Percentiles rank a stretch among this genome's conserved stretches.
Evolutionary conservation across 2,888 invertebrate genomes (phyloP).

Genomic region (Acronicta aceris): DNA sequence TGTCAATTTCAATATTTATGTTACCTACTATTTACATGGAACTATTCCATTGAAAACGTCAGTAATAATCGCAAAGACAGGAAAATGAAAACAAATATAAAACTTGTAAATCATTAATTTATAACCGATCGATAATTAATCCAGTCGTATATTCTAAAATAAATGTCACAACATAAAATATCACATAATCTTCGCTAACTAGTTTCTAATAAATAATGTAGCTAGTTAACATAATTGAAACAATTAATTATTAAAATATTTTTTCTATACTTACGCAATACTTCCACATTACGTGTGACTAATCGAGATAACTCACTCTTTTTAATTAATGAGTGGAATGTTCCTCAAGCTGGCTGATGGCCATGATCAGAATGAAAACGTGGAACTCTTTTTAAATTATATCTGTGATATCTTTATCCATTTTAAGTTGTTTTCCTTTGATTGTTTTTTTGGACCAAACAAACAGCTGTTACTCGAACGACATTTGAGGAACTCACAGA

Average conservation of each 20-base stretch:
- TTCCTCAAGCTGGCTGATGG: not conserved
- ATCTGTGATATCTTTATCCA: no score
- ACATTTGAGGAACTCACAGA: no score
- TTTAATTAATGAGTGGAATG: conserved; percentile 7
- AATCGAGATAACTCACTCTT: not conserved
- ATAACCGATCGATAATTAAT: not conserved
- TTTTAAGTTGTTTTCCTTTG: no score
- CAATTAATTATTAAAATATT: not conserved
- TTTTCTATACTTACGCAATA: conserved; percentile 5
- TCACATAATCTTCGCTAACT: no score
- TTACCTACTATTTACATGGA: no score
- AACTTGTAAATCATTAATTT: not conserved
- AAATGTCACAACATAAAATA: not conserved
- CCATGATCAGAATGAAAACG: conserved; percentile 1
- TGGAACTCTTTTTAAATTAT: no score
- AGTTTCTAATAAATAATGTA: not conserved
- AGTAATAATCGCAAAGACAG: not conserved
- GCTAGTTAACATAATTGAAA: not conserved
- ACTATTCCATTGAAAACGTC: no score
- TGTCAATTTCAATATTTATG: no score
- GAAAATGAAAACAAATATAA: not conserved
- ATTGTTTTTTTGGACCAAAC: no score
- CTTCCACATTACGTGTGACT: not conserved
- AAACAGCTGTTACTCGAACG: no score
- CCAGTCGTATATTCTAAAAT: not conserved